Base-by-base conservation (phyloP, 1,140 invertebrate genomes). In the Pachyrhynchus sulphureomaculatus region DNA sequence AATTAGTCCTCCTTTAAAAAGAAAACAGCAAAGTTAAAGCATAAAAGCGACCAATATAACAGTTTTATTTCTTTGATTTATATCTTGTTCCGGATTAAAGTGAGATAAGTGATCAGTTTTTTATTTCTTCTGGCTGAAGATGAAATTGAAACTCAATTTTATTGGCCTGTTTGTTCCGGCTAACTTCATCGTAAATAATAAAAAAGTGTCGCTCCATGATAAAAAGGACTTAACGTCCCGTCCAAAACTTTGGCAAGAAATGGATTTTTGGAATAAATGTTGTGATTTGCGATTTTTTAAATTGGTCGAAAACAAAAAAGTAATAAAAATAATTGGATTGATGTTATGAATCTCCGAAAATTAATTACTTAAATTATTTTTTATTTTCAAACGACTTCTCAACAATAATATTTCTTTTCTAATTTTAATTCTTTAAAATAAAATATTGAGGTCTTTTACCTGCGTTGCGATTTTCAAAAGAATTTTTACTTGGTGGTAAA, bases 171-270 rank as follows among this genome's bases (percentile, higher is more conserved):
- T 59, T 59, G 56, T 59, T 59, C 56, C 56, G 56, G 56, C 36
- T 42, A 39, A 48, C 56, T 51, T 39, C 36, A 23, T 59, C 56
- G 56, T 59, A 59, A 59, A 59, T 59, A 59, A 59, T 59, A 59
- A 59, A 59, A 59, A 59, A 59, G 56, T 59, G 56, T 59, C 56
- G 56, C 56, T 59, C 56, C 56, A 59, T 59, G 56, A 59, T 59
- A 59, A 59, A 59, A 34, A 59, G 56, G 37, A 44, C 56, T 59
- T 59, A 59, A 45, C 56, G 47, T 49, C 42, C 17, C 20, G 8
- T 20, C 56, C 33, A 51, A n/a, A 59, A 51, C 26, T 49, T 45
- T 41, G 29, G 20, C 34, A 21, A 13, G 48, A 51, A 29, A 51
- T 36, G 13, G 15, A 26, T 34, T 51, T 51, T 37, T 51, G 12